Base-by-base conservation (phyloP, 2,113 vertebrate species). In the Scomber colias region DNA sequence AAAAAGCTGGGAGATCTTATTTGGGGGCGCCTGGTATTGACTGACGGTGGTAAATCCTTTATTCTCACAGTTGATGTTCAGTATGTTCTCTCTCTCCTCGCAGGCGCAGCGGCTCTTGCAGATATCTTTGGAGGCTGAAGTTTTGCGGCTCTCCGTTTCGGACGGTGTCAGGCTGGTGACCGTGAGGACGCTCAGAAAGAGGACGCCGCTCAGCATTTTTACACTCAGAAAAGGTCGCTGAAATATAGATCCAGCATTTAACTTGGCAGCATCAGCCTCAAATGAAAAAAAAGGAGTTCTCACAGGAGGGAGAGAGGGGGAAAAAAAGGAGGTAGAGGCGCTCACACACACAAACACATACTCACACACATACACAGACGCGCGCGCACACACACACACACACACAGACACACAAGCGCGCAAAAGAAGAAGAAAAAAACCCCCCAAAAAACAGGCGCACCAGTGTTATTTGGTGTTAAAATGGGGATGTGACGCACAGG, bases 11-110 rank as follows among this genome's bases (percentile, higher is more conserved):
- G 97, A 98, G 83, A 99, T 96, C 89, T 97, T 97, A 88, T 97
- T 98, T 0, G 96, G 96, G 9, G 97, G 98, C 0, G 97, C 96
- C 87, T 97, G 96, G 40, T 98, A 97, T 87, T 96, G 94, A 86
- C 94, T 97, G 81, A 99, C 94, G 0, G 95, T 96, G 79, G 97
- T 97, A 94, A 99, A 99, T 92, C 97, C 98, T 93, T 99, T 99
- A 94, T 96, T 98, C 91, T 99, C 98, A 50, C 98, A 99, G 93
- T 99, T 99, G 89, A 99, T 98, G 92, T 97, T 98, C 76, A 99
- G 91, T 3, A 98, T 93, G 75, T 96, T 99, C 92, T 99, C 98
- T 80, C 97, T 97, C 86, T 99, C 98, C 87, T 99, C 98, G 4
- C 98, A 99, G 88, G 93, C 91, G 88, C 98, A 99, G 83, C 97